Base-by-base conservation (phyloP, 2,113 vertebrate genomes). In the Proterorhinus semilunaris region DNA sequence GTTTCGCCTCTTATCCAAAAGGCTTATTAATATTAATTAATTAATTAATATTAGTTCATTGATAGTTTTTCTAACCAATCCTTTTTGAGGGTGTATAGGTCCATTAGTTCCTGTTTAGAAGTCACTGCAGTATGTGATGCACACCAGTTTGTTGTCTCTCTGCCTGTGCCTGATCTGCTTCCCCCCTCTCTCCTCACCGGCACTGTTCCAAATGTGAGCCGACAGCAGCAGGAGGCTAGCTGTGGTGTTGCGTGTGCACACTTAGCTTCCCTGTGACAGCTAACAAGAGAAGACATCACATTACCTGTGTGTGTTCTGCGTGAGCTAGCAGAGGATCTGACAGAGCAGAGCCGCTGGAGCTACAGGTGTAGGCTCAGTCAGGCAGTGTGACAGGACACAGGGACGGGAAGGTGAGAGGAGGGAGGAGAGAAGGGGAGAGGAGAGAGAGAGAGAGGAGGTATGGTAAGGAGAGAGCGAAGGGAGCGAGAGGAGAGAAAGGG, bases 261-360 rank as follows among this genome's bases (percentile, higher is more conserved):
- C 59, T 69, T 68, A 65, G 75, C 69, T 0, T 44, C 43, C 63
- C 16, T 0, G 3, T 83, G 84, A 88, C 80, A 75, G 74, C 76
- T 86, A 85, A 90, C 83, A 65, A 75, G 87, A 78, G 73, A 75
- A 87, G 87, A 87, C 87, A 78, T 78, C 76, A 66, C 77, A 75
- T 85, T 77, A 80, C 66, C 72, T 8, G 12, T 47, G 47, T 6
- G 6, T 10, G 8, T 36, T 36, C 66, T 49, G 5, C 46, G 72
- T 68, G 10, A 10, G 68, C 75, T 75, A 62, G 69, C 74, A 4
- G 58, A 79, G 74, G 44, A 8, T 49, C n/a, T 21, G 54, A 64
- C 1, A 66, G 66, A 48, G 68, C 52, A 51, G 64, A 61, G n/a
- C 58, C 10, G 47, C 21, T 76, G 86, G 80, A 68, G 83, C 81